Evolutionary conservation across 2,888 invertebrate species (phyloP).

Genomic region (Megaustenia siamemsis): DNA sequence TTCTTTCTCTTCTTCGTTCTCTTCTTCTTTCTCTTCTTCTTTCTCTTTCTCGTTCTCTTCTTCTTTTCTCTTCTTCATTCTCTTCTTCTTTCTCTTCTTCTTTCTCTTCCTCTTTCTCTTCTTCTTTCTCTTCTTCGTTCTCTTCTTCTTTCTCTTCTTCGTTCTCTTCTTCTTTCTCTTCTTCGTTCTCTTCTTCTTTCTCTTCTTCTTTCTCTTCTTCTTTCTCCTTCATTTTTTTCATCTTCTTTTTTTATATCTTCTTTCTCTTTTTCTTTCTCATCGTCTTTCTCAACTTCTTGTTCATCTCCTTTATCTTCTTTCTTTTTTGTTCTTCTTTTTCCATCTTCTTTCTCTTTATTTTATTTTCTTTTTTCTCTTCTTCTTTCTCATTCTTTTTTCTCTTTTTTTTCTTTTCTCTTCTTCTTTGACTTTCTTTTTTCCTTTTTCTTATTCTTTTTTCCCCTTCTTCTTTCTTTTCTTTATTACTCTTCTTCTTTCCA

Average conservation of each 20-base stretch:
- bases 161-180: background rate
- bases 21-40: background rate
- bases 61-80: background rate
- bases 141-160: background rate
- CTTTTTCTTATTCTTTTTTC: too few relatives aligned
- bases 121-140: background rate
- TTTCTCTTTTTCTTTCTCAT: background rate
- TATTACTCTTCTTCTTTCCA: too few relatives aligned
- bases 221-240: constrained; percentile 5
- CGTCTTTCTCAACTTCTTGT: background rate
- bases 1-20: background rate
- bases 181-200: background rate
- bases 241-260: background rate
- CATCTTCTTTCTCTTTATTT: background rate
- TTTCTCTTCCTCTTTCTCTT: background rate
- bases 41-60: background rate
- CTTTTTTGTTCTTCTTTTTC: background rate
- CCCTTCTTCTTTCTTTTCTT: too few relatives aligned
- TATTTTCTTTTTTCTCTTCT: background rate
- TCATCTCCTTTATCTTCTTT: background rate
- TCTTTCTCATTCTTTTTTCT: too few relatives aligned
- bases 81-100: background rate
- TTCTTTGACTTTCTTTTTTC: too few relatives aligned
- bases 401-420: too few relatives aligned
- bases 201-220: constrained; percentile 15